Evolutionary conservation across 2,113 vertebrate genomes (phyloP).

Genomic region (Glareola pratincola): DNA sequence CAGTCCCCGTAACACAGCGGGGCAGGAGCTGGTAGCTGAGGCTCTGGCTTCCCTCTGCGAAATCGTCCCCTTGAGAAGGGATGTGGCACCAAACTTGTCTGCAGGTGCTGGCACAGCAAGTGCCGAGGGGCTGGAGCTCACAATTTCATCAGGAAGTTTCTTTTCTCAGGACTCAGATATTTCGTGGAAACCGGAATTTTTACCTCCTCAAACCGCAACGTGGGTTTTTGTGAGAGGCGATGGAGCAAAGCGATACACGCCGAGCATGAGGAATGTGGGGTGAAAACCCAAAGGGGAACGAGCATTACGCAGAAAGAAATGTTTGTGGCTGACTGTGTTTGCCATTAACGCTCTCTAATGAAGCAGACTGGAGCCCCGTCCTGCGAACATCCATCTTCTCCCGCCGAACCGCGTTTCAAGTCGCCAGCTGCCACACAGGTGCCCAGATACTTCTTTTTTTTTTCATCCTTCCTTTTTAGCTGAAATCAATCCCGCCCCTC

Average conservation of each 20-base stretch:
- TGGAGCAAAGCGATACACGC: neutral
- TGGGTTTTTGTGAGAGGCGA: neutral
- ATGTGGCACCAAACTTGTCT: neutral
- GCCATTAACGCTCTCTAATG: neutral
- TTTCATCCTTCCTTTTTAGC: neutral
- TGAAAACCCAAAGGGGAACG: rapidly evolving
- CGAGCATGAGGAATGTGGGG: neutral
- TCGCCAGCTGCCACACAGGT: neutral
- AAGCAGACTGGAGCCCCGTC: neutral
- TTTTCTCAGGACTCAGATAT: neutral
- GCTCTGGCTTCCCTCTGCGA: neutral
- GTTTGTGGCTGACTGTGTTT: neutral
- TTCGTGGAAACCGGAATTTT: neutral
- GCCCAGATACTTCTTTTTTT: neutral
- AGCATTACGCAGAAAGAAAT: neutral
- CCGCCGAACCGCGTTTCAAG: neutral
- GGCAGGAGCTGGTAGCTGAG: rapidly evolving
- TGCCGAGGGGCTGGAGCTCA: neutral
- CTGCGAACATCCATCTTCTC: neutral
- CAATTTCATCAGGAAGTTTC: neutral
- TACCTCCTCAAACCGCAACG: rapidly evolving
- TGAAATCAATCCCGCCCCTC: neutral
- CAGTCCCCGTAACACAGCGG: neutral
- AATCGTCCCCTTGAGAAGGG: neutral
- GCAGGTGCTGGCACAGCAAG: neutral